Evolutionary conservation across 2,888 invertebrate species (phyloP).

Genomic region (Nemotelus pantherinus): DNA sequence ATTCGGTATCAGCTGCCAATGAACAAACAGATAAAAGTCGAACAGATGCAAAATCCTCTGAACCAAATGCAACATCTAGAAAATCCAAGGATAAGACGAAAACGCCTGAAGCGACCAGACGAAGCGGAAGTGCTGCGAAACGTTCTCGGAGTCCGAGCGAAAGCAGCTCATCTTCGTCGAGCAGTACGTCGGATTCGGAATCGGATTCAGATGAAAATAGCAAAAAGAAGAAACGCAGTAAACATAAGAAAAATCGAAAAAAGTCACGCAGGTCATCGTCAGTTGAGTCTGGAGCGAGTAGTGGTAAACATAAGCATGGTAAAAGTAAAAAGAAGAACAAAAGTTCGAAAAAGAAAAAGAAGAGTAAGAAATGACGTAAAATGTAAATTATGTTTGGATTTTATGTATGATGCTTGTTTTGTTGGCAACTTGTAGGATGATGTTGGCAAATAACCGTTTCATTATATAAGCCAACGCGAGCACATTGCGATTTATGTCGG

Average conservation of each 20-base stretch:
- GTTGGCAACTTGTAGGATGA: neutral
- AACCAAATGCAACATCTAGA: constrained; percentile 50
- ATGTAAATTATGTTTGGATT: neutral
- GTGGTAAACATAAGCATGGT: constrained; percentile 67
- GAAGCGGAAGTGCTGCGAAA: constrained; percentile 57
- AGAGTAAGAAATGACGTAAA: constrained; percentile 66
- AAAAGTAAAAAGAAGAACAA: constrained; percentile 77
- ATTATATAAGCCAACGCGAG: neutral
- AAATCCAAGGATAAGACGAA: constrained; percentile 46
- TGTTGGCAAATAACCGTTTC: neutral
- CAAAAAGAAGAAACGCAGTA: constrained; percentile 68
- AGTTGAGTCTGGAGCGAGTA: constrained; percentile 60
- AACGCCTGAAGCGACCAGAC: constrained; percentile 60
- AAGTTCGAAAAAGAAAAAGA: constrained; percentile 78
- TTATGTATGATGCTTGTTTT: neutral
- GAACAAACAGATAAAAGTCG: constrained; percentile 73
- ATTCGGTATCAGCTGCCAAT: constrained; percentile 80
- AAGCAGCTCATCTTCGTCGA: constrained; percentile 66
- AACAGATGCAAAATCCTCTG: constrained; percentile 58
- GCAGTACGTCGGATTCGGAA: constrained; percentile 67
- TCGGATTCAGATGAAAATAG: constrained; percentile 66
- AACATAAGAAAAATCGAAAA: constrained; percentile 71
- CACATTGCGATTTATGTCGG: neutral
- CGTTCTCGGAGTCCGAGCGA: constrained; percentile 70
- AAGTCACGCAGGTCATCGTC: constrained; percentile 67